Conservation (phyloP, 2,888 invertebrate genomes). For the Melanostoma mellinum region DNA sequence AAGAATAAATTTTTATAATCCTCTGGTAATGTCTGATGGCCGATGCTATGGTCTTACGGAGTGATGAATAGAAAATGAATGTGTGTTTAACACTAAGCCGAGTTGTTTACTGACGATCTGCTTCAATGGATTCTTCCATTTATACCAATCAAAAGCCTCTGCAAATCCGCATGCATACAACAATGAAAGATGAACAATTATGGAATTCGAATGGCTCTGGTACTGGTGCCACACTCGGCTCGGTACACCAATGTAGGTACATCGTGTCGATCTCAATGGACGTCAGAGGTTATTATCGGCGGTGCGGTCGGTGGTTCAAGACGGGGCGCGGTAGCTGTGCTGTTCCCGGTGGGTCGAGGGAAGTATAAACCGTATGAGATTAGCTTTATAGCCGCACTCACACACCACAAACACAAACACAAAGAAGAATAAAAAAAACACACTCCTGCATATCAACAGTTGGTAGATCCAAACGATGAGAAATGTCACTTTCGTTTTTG, state of each 20-base stretch:
- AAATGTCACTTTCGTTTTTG: conserved; percentile 70
- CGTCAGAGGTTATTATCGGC: conserved; percentile 66
- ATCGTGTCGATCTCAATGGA: conserved; percentile 27
- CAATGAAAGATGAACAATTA: conserved; percentile 69
- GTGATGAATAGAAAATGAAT: conserved; percentile 75
- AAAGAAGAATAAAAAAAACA: conserved; percentile 32
- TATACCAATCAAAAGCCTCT: conserved; percentile 78
- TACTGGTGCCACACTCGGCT: conserved; percentile 30
- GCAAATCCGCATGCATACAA: conserved; percentile 61
- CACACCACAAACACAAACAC: conserved; percentile 49
- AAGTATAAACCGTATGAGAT: conserved; percentile 44
- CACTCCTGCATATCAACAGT: conserved; percentile 49
- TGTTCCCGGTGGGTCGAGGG: conserved; percentile 3
- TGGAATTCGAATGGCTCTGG: conserved; percentile 56
- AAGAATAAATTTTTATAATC: conserved; percentile 59
- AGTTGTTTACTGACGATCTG: conserved; percentile 82
- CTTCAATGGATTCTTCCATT: conserved; percentile 81
- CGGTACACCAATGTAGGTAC: conserved; percentile 21
- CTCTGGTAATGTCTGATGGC: conserved; percentile 70
- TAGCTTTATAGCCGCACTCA: conserved; percentile 10
- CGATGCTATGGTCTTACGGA: conserved; percentile 69
- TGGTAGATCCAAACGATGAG: conserved; percentile 55
- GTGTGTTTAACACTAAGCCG: conserved; percentile 81
- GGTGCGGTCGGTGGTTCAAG: conserved; percentile 12
- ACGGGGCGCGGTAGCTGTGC: conserved; percentile 6